A percentile compares a stretch with the other conserved stretches of the same genome.
phyloP scores from a whole-genome alignment of 35 echinoderm and acorn worm genomes.

The Diadema setosum region DNA sequence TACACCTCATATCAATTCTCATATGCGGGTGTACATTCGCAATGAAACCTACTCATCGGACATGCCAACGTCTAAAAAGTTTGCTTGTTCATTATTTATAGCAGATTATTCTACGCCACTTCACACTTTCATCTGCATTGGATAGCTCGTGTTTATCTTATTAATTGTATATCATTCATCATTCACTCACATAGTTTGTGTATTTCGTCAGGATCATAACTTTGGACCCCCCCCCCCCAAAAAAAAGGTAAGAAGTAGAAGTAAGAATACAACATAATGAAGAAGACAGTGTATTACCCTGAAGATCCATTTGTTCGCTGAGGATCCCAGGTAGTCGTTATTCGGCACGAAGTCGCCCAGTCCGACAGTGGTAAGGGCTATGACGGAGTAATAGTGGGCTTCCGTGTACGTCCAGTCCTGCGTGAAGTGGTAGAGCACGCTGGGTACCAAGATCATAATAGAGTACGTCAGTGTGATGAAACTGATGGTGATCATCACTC shows the following conservation, averaged over 20 bases:
- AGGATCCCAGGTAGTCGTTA: not conserved
- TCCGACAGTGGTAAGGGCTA: slow-evolving; percentile 57
- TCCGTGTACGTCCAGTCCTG: slow-evolving; percentile 45
- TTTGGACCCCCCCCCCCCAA: not conserved
- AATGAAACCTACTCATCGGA: no score
- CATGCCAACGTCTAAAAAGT: no score
- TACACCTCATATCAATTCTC: no score
- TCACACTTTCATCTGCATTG: no score
- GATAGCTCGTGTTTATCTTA: not conserved
- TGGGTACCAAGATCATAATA: slow-evolving; percentile 21
- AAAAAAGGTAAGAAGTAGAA: not conserved
- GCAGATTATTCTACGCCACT: no score
- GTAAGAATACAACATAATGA: not conserved
- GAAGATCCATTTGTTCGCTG: not conserved
- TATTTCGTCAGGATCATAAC: not conserved
- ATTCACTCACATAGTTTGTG: not conserved
- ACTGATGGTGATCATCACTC: not conserved
- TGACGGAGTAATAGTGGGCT: slow-evolving; percentile 59
- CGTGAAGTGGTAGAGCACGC: slow-evolving; percentile 14
- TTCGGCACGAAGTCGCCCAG: slow-evolving; percentile 68
- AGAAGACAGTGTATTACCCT: not conserved
- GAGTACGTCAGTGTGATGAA: not conserved
- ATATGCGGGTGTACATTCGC: no score
- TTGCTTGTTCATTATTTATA: no score
- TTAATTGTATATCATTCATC: not conserved